phyloP scores from a whole-genome alignment of 2,113 vertebrate genomes.

The Phalacrocorax brasilianus region DNA sequence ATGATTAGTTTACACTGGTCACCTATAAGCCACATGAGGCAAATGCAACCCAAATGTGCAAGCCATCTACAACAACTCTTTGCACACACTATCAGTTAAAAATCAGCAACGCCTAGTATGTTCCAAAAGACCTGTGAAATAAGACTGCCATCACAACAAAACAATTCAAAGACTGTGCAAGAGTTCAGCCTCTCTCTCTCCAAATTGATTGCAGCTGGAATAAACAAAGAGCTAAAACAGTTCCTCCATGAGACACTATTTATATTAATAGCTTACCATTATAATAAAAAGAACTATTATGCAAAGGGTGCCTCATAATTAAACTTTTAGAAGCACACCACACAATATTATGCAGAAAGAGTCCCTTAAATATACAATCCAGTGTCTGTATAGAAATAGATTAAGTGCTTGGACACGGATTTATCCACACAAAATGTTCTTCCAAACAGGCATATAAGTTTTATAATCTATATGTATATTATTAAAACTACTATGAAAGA shows the following conservation, averaged over 20 bases:
- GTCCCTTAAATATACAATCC: conserved; percentile 19
- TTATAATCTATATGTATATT: conserved; percentile 66
- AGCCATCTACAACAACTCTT: background rate
- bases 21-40: background rate
- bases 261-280: conserved; percentile 21
- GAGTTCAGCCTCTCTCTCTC: background rate
- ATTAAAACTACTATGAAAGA: conserved; percentile 65
- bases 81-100: background rate
- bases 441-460: conserved; percentile 55
- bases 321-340: conserved; percentile 59
- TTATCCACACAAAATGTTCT: conserved; percentile 53
- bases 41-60: background rate
- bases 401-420: conserved; percentile 28
- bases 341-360: conserved; percentile 12
- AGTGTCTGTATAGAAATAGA: conserved; percentile 2
- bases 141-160: background rate
- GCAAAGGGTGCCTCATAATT: conserved; percentile 53
- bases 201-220: background rate
- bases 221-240: background rate
- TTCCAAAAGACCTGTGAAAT: background rate
- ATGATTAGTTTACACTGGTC: background rate
- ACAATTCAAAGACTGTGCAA: background rate
- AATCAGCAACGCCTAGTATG: background rate
- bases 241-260: background rate
- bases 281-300: conserved; percentile 23